A percentile compares a stretch with the other conserved stretches of the same genome.
These are phyloP conservation scores for Semotilus atromaculatus DNA, from an alignment of 2,797 vertebrate genomes.

Conservation along the genomic window DNA sequence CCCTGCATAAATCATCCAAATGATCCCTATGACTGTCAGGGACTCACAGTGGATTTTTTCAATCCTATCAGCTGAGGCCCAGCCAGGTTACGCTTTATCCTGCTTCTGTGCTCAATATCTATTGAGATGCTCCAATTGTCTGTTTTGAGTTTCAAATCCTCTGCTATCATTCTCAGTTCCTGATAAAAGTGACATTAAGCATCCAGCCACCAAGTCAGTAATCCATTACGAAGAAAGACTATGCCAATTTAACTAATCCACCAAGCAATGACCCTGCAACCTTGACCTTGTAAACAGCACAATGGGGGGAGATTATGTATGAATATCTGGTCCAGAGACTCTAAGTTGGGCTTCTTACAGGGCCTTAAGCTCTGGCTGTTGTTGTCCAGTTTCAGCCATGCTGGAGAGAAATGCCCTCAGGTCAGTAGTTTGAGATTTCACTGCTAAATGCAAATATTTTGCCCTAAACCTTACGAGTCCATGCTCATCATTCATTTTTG, in stretches of 20 bases:
- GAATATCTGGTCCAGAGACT: slow-evolving; percentile 66
- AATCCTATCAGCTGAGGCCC: slow-evolving; percentile 76
- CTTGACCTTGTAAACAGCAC: slow-evolving; percentile 80
- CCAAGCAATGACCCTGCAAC: slow-evolving; percentile 74
- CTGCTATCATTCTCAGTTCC: slow-evolving; percentile 71
- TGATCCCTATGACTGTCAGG: slow-evolving; percentile 79
- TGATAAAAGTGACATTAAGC: slow-evolving; percentile 78
- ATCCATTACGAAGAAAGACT: slow-evolving; percentile 75
- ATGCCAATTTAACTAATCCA: slow-evolving; percentile 77
- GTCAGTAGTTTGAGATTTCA: slow-evolving; percentile 20
- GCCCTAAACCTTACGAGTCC: slow-evolving; percentile 50
- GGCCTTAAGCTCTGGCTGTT: neutral
- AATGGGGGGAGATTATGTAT: slow-evolving; percentile 70
- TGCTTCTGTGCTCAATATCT: slow-evolving; percentile 73
- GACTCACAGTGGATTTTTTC: slow-evolving; percentile 72
- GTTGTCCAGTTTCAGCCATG: slow-evolving; percentile 20
- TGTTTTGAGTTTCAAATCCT: slow-evolving; percentile 73
- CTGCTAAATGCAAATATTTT: slow-evolving; percentile 41
- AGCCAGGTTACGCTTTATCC: slow-evolving; percentile 80
- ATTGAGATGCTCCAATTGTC: slow-evolving; percentile 75
- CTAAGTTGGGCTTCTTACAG: slow-evolving; percentile 66
- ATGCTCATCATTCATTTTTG: slow-evolving; percentile 58
- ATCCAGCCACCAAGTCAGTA: slow-evolving; percentile 73
- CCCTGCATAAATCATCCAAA: slow-evolving; percentile 83
- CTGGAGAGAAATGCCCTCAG: slow-evolving; percentile 11